Percentiles rank a stretch among this genome's conserved stretches.
Conservation (phyloP, 1,140 invertebrate genomes). For the Augochlora pura region DNA sequence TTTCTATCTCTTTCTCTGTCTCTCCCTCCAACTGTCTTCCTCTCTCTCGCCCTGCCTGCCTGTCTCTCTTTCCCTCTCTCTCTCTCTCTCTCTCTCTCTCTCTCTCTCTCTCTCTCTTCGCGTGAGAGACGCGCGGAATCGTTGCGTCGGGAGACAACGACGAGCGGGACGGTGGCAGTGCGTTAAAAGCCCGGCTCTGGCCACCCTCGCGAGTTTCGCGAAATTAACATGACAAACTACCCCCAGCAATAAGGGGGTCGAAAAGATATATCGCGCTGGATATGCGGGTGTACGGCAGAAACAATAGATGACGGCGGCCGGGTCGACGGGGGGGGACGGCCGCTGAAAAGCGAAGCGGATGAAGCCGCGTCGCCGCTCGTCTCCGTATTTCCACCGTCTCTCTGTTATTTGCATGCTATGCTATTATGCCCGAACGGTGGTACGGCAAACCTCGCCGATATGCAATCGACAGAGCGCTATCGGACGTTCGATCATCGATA, state of each 20-base stretch:
- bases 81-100: background rate
- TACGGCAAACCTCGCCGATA: slow-evolving; percentile 32
- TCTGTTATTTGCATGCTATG: slow-evolving; percentile 47
- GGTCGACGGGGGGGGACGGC: background rate
- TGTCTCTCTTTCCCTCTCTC: background rate
- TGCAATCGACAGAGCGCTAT: slow-evolving; percentile 1
- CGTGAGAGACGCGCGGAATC: slow-evolving; percentile 43
- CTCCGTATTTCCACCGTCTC: background rate
- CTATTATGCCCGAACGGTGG: slow-evolving; percentile 26
- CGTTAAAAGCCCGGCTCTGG: slow-evolving; percentile 78
- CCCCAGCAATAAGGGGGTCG: slow-evolving; percentile 80
- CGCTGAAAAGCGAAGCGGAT: slow-evolving; percentile 53
- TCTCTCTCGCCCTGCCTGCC: background rate
- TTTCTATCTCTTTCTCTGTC: background rate
- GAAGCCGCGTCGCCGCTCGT: slow-evolving; percentile 36
- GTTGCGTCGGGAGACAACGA: slow-evolving; percentile 41
- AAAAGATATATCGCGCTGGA: slow-evolving; percentile 78
- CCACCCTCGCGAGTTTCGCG: slow-evolving; percentile 75
- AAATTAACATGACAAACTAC: slow-evolving; percentile 82
- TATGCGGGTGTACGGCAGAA: slow-evolving; percentile 79
- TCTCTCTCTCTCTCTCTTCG: no score
- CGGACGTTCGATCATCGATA: background rate
- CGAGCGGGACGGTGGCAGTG: slow-evolving; percentile 76
- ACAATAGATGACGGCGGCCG: slow-evolving; percentile 74
- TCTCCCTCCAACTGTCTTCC: background rate